These are phyloP conservation scores for Tetrax tetrax DNA, from an alignment of 2,113 vertebrate species.

Conservation along the genomic window DNA sequence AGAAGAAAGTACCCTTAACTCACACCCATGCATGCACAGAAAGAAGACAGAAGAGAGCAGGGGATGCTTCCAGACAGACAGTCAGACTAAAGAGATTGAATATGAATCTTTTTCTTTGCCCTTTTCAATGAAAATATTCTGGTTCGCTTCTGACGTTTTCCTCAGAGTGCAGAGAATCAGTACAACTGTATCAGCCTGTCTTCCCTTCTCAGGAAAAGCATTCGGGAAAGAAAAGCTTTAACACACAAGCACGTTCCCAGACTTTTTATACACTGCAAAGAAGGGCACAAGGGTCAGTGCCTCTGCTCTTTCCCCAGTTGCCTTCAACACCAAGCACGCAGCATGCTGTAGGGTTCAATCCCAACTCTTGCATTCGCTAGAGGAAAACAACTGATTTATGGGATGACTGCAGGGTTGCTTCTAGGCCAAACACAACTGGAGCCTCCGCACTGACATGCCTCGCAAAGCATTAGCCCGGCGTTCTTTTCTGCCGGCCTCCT, in stretches of 20 bases:
- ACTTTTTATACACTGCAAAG: neutral
- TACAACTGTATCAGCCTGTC: neutral
- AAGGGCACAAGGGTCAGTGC: neutral
- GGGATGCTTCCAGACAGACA: neutral
- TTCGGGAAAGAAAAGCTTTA: neutral
- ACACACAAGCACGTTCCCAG: neutral
- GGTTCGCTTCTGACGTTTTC: neutral
- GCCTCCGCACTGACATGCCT: neutral
- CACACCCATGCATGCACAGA: fast-evolving
- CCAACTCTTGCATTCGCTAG: neutral
- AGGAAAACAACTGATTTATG: neutral
- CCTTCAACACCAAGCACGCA: neutral
- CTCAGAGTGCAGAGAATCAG: neutral
- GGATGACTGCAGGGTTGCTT: neutral
- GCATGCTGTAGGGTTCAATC: neutral
- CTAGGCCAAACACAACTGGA: neutral
- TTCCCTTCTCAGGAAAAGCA: neutral
- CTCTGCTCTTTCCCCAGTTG: neutral
- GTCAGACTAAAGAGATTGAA: neutral
- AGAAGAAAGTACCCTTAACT: neutral
- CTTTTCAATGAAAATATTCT: neutral
- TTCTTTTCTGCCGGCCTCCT: neutral
- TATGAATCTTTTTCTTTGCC: neutral
- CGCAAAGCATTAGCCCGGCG: neutral
- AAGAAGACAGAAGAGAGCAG: neutral